These are phyloP conservation scores for Alouatta palliata DNA, from an alignment of 2,113 vertebrate genomes.

Conservation along the genomic window DNA sequence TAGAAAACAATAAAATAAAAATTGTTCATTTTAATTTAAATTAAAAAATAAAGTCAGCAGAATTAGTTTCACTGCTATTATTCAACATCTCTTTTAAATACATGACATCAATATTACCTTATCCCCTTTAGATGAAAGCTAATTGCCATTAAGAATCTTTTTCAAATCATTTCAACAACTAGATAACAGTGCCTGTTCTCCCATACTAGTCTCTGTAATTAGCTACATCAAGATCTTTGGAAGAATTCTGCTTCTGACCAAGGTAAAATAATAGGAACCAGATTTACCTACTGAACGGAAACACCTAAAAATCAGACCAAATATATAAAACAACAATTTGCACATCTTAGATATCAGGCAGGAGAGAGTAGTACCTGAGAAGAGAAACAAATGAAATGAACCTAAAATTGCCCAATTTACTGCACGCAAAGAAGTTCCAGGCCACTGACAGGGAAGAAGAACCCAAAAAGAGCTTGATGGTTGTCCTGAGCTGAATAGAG, in stretches of 20 bases:
- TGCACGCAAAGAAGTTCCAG: not conserved
- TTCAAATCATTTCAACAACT: slow-evolving; percentile 1
- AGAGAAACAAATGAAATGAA: not conserved
- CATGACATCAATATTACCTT: not conserved
- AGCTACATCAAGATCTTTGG: not conserved
- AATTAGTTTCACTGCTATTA: not conserved
- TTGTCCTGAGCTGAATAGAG: not conserved
- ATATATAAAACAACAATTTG: not conserved
- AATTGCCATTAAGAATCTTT: slow-evolving; percentile 9
- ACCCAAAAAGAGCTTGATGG: not conserved
- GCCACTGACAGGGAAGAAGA: not conserved
- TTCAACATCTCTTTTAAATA: not conserved
- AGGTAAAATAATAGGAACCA: not conserved
- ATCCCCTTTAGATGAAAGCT: not conserved
- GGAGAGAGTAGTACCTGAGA: not conserved
- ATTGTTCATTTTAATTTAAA: not conserved
- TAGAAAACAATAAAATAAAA: slow-evolving; percentile 3
- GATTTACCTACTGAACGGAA: not conserved
- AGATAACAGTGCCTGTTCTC: not conserved
- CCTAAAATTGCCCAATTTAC: not conserved
- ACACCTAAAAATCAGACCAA: not conserved
- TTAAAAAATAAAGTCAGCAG: not conserved
- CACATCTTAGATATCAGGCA: not conserved
- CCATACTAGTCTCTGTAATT: not conserved
- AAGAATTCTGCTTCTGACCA: not conserved